These are phyloP conservation scores for Litocranius walleri DNA, from an alignment of 2,113 vertebrate species.

Conservation along the genomic window DNA sequence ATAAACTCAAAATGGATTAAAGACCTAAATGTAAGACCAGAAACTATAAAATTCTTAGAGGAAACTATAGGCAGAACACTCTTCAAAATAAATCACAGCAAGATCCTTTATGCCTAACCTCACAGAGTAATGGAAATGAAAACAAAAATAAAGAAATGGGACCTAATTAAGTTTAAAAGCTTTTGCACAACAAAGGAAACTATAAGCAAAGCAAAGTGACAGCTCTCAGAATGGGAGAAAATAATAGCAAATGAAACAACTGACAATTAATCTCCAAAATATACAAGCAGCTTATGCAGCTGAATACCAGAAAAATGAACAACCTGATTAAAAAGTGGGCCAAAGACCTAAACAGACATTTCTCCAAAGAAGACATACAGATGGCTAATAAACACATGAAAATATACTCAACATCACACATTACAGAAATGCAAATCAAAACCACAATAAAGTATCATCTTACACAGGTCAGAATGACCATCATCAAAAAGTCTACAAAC, in stretches of 20 bases:
- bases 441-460: background rate
- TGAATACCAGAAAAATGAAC: background rate
- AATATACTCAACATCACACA: background rate
- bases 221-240: background rate
- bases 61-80: background rate
- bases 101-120: background rate
- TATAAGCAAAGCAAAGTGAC: background rate
- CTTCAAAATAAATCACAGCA: background rate
- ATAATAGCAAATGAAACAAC: background rate
- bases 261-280: background rate
- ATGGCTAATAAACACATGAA: background rate
- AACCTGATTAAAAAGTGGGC: background rate
- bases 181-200: background rate
- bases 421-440: background rate
- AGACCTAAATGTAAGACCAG: background rate
- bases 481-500: background rate
- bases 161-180: background rate
- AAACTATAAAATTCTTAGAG: background rate
- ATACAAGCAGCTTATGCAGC: background rate
- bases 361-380: background rate
- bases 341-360: background rate
- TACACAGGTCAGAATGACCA: background rate
- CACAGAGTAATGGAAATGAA: background rate
- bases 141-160: background rate
- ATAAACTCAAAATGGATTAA: background rate